Evolutionary conservation across 1,140 invertebrate species (phyloP), one percentile per base, ranked within the genome.

Genomic region (Neodiprion virginianus): DNA sequence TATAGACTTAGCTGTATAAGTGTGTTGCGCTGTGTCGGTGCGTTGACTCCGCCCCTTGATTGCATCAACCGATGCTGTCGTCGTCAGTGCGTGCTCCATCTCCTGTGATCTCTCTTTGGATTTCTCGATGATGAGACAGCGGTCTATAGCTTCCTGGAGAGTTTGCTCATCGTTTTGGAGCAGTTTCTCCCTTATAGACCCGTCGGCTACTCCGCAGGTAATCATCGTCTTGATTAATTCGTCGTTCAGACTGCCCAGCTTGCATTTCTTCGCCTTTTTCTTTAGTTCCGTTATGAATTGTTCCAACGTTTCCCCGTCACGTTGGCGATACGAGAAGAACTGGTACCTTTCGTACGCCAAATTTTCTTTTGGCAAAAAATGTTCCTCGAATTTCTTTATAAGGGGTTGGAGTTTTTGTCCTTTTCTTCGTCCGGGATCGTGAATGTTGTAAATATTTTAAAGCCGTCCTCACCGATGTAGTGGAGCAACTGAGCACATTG

Each of bases 301-400:
- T 23, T 74, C 67, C 12, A 74, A 48, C 23, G 73, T 74, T 12
- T 74, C 73, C 5, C 73, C 73, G 23, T 74, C 66, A 8, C 49
- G 67, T 14, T 74, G 73, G 47, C 73, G 67, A 23, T 53, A 74
- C 17, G 73, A 74, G 73, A 74, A 74, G 23, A 74, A 74, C 50
- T 74, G 47, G 17, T 74, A 17, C 68, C 73, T 68, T 69, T 74
- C 73, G 73, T 74, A 74, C 11, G 73, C 67, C 67, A 74, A 47
- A 53, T 74, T 74, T 69, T 74, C 73, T 69, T 74, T 74, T 8
- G 73, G 73, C n/a, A 74, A 49, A 47, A 74, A 74, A 21, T 74
- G 73, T 1, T 53, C 21, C 47, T 74, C 73, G 66, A 69, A 74
- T 67, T 74, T 74, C n/a, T 74, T 7, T 8, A 74, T 14, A 1